Evolutionary conservation across 2,113 vertebrate species (phyloP).

Genomic region (Rhea pennata): DNA sequence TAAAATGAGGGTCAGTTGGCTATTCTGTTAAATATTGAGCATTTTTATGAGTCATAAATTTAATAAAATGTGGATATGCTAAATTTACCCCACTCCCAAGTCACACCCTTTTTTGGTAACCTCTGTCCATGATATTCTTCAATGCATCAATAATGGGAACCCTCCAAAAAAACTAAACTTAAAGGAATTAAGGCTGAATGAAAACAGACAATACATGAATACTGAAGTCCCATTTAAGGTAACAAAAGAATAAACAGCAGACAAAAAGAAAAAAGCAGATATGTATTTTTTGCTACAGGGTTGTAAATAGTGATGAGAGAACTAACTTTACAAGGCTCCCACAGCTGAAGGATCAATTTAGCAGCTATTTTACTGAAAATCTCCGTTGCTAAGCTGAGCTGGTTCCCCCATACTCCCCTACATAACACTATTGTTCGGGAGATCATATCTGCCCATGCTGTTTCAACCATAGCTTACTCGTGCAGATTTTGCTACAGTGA

Average conservation of each 20-base stretch:
- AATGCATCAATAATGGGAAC: slow-evolving; percentile 58
- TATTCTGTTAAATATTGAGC: slow-evolving; percentile 64
- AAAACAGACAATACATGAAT: slow-evolving; percentile 62
- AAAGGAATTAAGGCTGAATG: slow-evolving; percentile 61
- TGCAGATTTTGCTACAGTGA: neutral
- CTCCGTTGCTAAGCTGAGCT: neutral
- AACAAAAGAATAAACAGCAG: slow-evolving; percentile 42
- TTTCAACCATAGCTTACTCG: neutral
- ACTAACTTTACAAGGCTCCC: neutral
- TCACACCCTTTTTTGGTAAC: slow-evolving; percentile 76
- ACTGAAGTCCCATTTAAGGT: slow-evolving; percentile 61
- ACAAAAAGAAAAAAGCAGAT: neutral
- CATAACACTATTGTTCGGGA: neutral
- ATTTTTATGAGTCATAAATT: slow-evolving; percentile 70
- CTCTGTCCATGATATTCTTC: slow-evolving; percentile 47
- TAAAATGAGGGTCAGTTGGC: slow-evolving; percentile 69
- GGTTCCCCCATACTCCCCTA: neutral
- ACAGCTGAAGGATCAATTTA: neutral
- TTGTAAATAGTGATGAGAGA: neutral
- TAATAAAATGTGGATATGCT: slow-evolving; percentile 67
- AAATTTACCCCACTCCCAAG: slow-evolving; percentile 63
- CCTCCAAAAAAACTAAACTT: slow-evolving; percentile 56
- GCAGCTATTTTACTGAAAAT: neutral
- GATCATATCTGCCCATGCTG: neutral
- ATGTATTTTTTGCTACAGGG: neutral